Evolutionary conservation across 2,888 invertebrate genomes (phyloP).

Genomic region (Xestia sexstrigata): DNA sequence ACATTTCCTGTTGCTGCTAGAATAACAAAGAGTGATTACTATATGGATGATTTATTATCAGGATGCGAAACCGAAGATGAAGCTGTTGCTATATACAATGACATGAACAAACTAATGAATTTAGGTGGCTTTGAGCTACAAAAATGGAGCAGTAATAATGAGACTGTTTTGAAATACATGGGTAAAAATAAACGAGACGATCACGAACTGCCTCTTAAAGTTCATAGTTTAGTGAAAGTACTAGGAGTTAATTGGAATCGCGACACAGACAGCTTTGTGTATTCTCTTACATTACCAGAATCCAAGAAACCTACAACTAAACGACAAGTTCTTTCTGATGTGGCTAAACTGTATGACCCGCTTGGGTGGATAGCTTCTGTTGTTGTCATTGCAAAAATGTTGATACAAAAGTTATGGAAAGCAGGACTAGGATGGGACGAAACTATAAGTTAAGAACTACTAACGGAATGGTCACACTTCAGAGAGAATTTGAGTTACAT

Average conservation of each 20-base stretch:
- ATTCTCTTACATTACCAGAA: not conserved
- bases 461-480: too few species aligned
- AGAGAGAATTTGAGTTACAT: too few species aligned
- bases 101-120: constrained; percentile 55
- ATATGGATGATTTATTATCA: constrained; percentile 62
- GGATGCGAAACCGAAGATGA: constrained; percentile 53
- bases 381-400: constrained; percentile 13
- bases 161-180: constrained; percentile 11
- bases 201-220: constrained; percentile 9
- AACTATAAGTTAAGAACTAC: too few species aligned
- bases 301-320: constrained; percentile 3
- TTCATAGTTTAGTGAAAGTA: constrained; percentile 17
- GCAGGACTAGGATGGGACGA: too few species aligned
- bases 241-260: constrained; percentile 32
- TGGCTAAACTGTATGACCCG: constrained; percentile 18
- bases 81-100: constrained; percentile 52
- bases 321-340: constrained; percentile 16
- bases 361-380: constrained; percentile 37
- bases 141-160: constrained; percentile 58
- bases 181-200: constrained; percentile 1
- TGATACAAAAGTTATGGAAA: constrained; percentile 28
- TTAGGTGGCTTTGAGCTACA: constrained; percentile 57
- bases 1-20: not conserved
- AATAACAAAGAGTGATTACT: constrained; percentile 9
- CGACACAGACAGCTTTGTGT: constrained; percentile 9